Evolutionary conservation across 2,888 invertebrate species (phyloP).

Genomic region (Lagria hirta): DNA sequence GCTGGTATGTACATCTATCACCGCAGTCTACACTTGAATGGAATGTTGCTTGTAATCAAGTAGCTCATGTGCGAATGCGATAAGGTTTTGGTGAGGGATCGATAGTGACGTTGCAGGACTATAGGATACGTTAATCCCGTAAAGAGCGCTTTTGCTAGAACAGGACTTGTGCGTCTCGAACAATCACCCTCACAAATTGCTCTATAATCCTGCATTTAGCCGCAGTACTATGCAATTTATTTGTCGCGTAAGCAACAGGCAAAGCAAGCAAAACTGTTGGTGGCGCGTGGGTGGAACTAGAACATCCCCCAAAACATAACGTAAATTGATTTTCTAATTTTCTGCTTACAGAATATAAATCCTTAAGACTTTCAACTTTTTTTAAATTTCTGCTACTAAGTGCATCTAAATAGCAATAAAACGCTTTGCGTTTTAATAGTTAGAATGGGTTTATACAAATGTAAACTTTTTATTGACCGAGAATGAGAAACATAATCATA

Average conservation of each 20-base stretch:
- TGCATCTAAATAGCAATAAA: too few relatives aligned
- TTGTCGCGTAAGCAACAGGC: slow-evolving; percentile 22
- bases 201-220: slow-evolving; percentile 33
- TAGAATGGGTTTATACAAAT: too few relatives aligned
- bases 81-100: slow-evolving; percentile 45
- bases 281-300: too few relatives aligned
- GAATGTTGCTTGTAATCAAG: slow-evolving; percentile 40
- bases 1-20: slow-evolving; percentile 9
- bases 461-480: too few relatives aligned
- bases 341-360: too few relatives aligned
- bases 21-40: slow-evolving; percentile 21
- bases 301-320: too few relatives aligned
- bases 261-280: neutral
- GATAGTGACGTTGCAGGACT: slow-evolving; percentile 40
- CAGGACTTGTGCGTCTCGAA: slow-evolving; percentile 38
- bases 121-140: slow-evolving; percentile 42
- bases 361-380: too few relatives aligned
- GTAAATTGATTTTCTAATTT: too few relatives aligned
- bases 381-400: too few relatives aligned
- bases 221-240: slow-evolving; percentile 24
- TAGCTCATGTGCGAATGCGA: slow-evolving; percentile 50
- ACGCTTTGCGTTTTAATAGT: too few relatives aligned
- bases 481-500: too few relatives aligned
- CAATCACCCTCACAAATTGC: slow-evolving; percentile 37
- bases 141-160: slow-evolving; percentile 38